Evolutionary conservation across 92 coral and sea anemone genomes (phyloP), one percentile per base, ranked within the genome.

Genomic region (Phenganax stokvisi): DNA sequence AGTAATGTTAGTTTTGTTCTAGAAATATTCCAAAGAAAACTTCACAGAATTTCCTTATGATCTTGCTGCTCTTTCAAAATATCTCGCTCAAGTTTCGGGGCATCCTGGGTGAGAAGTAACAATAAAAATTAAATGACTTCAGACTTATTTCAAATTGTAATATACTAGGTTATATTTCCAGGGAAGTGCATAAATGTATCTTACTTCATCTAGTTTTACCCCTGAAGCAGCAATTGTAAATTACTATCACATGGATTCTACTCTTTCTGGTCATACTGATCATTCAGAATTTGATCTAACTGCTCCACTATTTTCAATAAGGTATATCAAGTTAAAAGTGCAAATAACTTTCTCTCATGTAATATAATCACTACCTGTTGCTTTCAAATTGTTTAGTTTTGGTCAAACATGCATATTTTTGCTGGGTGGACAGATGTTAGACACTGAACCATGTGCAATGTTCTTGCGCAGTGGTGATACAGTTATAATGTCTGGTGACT

Each of bases 391-490:
- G 20, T 62, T 57, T 83, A 90, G 93, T 81, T 89, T 90, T 81
- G 93, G 93, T 60, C 93, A 90, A 83, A 62, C 93, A 80, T 90
- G 89, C 10, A 90, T 90, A 81, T 90, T 90, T 66, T 91, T 90
- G 53, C 91, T 90, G 81, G 93, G 93, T 71, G 90, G 91, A 20
- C 70, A 88, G 80, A 87, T 84, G 68, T 82, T 87, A 27, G 88
- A 86, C 74, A 84, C 80, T 17, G 74, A 72, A n/a, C 89, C 93
- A 25, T 71, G 82, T 52, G 88, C 93, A 1, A 86, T 90, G 93
- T 88, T 83, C 84, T 68, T 90, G 80, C 90, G 88, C 83, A 88
- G 89, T 86, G 93, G 93, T 3, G 91, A 90, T 81, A 63, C 88
- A 57, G 83, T 90, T 85, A 83, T 90, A 6, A 90, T 90, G 93